Evolutionary conservation across 2,888 invertebrate genomes (phyloP), one percentile per base, ranked within the genome.

Genomic region (Morpho helenor): DNA sequence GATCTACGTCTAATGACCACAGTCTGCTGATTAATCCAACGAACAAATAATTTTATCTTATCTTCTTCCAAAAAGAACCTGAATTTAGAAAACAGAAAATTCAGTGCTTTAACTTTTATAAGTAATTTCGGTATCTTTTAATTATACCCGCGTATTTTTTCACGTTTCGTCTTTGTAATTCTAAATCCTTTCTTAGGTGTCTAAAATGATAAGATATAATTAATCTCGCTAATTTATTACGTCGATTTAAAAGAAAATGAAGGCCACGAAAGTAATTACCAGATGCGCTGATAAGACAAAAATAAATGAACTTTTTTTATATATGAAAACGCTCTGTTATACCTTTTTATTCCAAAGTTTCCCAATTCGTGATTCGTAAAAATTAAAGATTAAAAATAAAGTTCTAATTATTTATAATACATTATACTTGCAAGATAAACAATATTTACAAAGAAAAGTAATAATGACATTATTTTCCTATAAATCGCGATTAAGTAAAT

Each of bases 201-300:
- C n/a, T 45, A 42, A 45, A 52, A 44, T 50, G 61, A 59, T 61
- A 59, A 61, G 59, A 49, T 49, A 59, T 53, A 42, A 61, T 59
- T 56, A 53, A 61, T 61, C 56, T 53, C 41, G 31, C 40, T 23
- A 53, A 53, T 59, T 56, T 53, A 59, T 56, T 44, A 53, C 52
- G 40, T 48, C 8, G 43, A 58, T 50, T 53, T 42, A 46, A 61
- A 61, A 53, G 59, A 48, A 59, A 58, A 56, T 53, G 49, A 56
- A 61, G 47, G 59, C 43, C 22, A 22, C 52, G 56, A 41, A 52
- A 58, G 55, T 49, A 61, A 61, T 58, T 58, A 61, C 58, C 52
- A 43, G 50, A 50, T 49, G 46, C 48, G 43, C 52, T 45, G 61
- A 58, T 61, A 61, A 61, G 46, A 49, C 31, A 43, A 56, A 10